These are phyloP conservation scores for Diplodus puntazzo DNA, from an alignment of 2,797 vertebrate genomes.

Conservation along the genomic window DNA sequence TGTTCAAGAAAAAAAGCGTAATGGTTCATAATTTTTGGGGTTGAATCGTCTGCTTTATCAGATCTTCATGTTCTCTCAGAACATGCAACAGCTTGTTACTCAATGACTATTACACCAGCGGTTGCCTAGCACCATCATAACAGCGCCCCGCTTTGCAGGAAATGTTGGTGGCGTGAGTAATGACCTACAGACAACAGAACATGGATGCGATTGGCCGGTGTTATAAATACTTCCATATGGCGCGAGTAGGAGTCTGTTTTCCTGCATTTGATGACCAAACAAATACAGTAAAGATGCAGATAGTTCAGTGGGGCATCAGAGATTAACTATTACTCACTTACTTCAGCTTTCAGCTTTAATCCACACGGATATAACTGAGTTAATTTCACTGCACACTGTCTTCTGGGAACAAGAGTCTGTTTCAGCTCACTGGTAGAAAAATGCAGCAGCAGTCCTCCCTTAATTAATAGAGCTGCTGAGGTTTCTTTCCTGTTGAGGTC, in stretches of 20 bases:
- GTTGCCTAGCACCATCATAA: conserved; percentile 75
- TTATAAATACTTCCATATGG: conserved; percentile 71
- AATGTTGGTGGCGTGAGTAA: conserved; percentile 60
- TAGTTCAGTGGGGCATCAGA: background rate
- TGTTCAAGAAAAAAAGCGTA: background rate
- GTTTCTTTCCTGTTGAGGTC: conserved; percentile 19
- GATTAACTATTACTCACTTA: background rate
- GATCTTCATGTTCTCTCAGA: conserved; percentile 28
- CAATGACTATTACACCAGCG: conserved; percentile 26
- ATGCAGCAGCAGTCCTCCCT: conserved; percentile 18
- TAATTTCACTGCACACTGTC: conserved; percentile 25
- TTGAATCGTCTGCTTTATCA: conserved; percentile 5
- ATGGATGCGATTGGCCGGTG: conserved; percentile 44
- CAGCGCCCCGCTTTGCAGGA: conserved; percentile 58
- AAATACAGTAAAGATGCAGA: background rate
- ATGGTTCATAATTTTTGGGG: background rate
- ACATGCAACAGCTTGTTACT: conserved; percentile 37
- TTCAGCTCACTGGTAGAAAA: conserved; percentile 57
- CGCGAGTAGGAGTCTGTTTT: background rate
- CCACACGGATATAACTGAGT: conserved; percentile 18
- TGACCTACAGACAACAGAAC: conserved; percentile 61
- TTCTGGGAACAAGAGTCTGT: conserved; percentile 43
- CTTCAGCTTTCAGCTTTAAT: conserved; percentile 13
- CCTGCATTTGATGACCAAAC: background rate
- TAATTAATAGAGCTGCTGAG: conserved; percentile 1